phyloP scores from a whole-genome alignment of 2,113 vertebrate species.

The Psephotus haematonotus region DNA sequence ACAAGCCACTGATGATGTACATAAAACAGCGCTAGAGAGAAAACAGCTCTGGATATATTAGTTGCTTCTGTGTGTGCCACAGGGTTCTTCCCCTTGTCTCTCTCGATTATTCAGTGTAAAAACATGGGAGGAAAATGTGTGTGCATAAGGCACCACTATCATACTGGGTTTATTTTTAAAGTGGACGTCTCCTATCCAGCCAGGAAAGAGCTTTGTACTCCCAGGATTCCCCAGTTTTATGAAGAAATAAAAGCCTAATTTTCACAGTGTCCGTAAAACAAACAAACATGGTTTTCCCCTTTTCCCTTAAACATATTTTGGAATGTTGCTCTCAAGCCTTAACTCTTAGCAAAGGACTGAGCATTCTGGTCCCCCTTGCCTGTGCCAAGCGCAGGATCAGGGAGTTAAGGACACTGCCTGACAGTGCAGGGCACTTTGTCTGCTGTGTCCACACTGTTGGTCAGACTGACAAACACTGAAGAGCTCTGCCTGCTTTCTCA shows the following conservation, averaged over 20 bases:
- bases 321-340: not conserved
- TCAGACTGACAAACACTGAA: not conserved
- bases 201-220: not conserved
- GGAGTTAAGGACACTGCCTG: not conserved
- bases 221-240: not conserved
- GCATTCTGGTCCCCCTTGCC: not conserved
- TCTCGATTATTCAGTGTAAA: not conserved
- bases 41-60: not conserved
- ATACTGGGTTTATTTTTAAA: not conserved
- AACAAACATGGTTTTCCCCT: not conserved
- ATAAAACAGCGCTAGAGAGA: not conserved
- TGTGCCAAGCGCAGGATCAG: fast-evolving
- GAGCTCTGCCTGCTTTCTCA: not conserved
- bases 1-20: not conserved
- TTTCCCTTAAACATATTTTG: not conserved
- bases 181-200: not conserved
- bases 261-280: not conserved
- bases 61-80: not conserved
- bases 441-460: not conserved
- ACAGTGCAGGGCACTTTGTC: not conserved
- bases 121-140: not conserved
- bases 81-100: not conserved
- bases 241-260: not conserved
- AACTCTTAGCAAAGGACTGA: not conserved
- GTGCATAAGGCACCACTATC: not conserved